A percentile compares a stretch with the other conserved stretches of the same genome.
Evolutionary conservation across 1,140 invertebrate genomes (phyloP).

Genomic region (Ctenoplectra terminalis): DNA sequence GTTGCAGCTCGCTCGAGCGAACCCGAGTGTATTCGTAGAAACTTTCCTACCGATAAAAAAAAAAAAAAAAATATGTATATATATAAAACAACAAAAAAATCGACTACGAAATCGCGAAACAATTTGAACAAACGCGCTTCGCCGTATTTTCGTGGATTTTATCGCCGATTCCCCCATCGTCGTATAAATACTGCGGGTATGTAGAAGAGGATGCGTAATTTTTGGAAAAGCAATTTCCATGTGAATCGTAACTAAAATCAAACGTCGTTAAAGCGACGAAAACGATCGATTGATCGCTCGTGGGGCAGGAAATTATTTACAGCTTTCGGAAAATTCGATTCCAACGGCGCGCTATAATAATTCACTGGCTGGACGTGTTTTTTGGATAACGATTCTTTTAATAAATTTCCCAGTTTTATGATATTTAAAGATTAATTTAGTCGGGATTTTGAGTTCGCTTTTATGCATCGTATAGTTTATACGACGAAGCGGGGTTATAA

Average conservation of each 20-base stretch:
- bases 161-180: neutral
- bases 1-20: too few species aligned
- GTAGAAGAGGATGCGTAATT: neutral
- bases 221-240: neutral
- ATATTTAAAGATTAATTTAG: neutral
- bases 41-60: too few species aligned
- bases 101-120: neutral
- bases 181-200: neutral
- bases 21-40: too few species aligned
- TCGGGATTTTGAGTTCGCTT: too few species aligned
- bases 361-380: neutral
- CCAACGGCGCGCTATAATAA: too few species aligned
- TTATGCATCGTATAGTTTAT: too few species aligned
- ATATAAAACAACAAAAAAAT: too few species aligned
- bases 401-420: neutral
- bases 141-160: neutral
- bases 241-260: neutral
- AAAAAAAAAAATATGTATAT: too few species aligned
- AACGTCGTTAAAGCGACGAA: neutral
- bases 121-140: neutral
- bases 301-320: neutral
- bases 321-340: neutral
- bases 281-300: neutral
- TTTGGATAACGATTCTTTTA: neutral
- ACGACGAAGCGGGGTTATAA: too few species aligned